phyloP scores from a whole-genome alignment of 2,888 invertebrate species.

The Cyrtodaria siliqua region DNA sequence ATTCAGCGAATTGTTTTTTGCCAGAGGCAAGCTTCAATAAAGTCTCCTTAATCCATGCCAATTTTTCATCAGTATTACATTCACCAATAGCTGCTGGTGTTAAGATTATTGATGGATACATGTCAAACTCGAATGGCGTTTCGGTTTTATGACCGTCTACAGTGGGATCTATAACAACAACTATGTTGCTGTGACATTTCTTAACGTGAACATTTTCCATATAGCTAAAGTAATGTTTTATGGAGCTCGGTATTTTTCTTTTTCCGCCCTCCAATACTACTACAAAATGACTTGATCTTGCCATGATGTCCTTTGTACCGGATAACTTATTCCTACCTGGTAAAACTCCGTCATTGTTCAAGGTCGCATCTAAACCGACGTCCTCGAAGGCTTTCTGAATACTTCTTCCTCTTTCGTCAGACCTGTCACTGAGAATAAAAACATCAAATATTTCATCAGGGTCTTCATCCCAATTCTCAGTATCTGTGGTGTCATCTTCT shows the following conservation, averaged over 20 bases:
- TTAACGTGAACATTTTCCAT: constrained; percentile 6
- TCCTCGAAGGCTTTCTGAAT: background rate
- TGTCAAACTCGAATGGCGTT: no score
- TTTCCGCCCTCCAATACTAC: constrained; percentile 16
- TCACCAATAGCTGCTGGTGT: no score
- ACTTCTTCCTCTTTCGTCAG: background rate
- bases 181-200: no score
- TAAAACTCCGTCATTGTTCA: constrained; percentile 21
- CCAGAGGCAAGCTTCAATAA: no score
- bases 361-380: constrained; percentile 14
- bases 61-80: no score
- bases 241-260: background rate
- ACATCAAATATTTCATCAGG: constrained; percentile 16
- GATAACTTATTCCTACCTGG: constrained; percentile 3
- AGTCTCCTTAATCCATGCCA: no score
- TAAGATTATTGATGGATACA: no score
- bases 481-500: background rate
- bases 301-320: constrained; percentile 18
- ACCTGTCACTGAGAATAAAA: constrained; percentile 29
- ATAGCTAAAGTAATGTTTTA: constrained; percentile 5
- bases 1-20: no score
- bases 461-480: background rate
- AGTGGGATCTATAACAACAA: no score
- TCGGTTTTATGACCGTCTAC: no score
- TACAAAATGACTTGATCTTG: constrained; percentile 26